Conservation (phyloP, 2,797 vertebrate species). For the Eremophila alpestris region DNA sequence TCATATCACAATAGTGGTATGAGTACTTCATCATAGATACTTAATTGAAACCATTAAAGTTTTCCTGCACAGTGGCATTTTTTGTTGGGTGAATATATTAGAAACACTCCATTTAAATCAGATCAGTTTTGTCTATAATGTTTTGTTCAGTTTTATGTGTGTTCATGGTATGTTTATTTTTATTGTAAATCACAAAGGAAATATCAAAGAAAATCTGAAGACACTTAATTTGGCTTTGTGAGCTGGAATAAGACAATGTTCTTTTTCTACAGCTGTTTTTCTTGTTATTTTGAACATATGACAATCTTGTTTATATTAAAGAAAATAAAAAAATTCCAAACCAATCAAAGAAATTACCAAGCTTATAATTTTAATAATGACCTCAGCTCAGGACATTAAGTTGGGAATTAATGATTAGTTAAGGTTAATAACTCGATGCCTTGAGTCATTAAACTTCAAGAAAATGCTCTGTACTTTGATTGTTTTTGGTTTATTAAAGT, state of each 20-base stretch:
- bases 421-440: constrained; percentile 67
- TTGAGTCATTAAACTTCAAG: constrained; percentile 67
- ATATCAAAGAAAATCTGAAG: not conserved
- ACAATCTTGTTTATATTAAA: constrained; percentile 13
- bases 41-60: constrained; percentile 26
- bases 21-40: not conserved
- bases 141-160: constrained; percentile 41
- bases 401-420: constrained; percentile 73
- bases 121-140: not conserved
- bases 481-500: constrained; percentile 62
- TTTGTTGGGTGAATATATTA: constrained; percentile 24
- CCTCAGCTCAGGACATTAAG: constrained; percentile 68
- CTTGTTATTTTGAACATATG: not conserved
- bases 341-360: constrained; percentile 57
- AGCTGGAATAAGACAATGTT: not conserved
- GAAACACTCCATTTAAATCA: constrained; percentile 34
- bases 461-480: constrained; percentile 57
- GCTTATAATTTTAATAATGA: constrained; percentile 71
- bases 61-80: not conserved
- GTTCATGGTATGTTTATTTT: constrained; percentile 54
- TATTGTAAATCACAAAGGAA: constrained; percentile 28
- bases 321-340: not conserved
- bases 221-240: not conserved
- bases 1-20: not conserved
- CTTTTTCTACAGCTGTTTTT: not conserved